These are phyloP conservation scores for Tetramorium simillimum DNA, from an alignment of 1,140 invertebrate genomes.

Conservation along the genomic window DNA sequence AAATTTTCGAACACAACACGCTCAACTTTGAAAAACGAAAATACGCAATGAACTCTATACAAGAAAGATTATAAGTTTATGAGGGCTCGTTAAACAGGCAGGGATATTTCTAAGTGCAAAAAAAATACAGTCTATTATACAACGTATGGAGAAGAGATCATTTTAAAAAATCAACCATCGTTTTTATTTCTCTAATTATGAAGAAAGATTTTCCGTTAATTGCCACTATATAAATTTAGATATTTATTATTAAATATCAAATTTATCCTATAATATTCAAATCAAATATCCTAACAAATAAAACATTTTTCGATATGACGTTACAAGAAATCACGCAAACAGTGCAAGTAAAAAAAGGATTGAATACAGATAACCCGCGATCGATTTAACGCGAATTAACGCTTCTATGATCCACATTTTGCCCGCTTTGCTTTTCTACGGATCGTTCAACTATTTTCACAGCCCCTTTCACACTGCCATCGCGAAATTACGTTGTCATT, in stretches of 20 bases:
- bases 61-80: background rate
- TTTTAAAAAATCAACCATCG: background rate
- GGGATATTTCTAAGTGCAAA: background rate
- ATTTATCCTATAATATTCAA: background rate
- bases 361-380: background rate
- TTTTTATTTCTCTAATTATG: background rate
- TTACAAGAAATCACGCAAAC: background rate
- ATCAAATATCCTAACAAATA: background rate
- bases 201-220: background rate
- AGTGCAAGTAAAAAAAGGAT: background rate
- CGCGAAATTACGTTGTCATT: slow-evolving; percentile 34
- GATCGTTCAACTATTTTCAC: slow-evolving; percentile 22
- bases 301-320: background rate
- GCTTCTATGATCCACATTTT: background rate
- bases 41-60: background rate
- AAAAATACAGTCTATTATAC: background rate
- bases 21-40: background rate
- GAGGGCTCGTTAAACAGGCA: background rate
- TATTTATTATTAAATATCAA: background rate
- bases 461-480: background rate
- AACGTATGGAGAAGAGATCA: too few relatives aligned
- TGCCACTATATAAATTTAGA: background rate
- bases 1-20: background rate
- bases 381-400: slow-evolving; percentile 27
- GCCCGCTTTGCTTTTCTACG: background rate